Percentiles rank a stretch among this genome's conserved stretches.
These are phyloP conservation scores for Drosophila orosa DNA, from an alignment of 1,140 invertebrate genomes.

Conservation along the genomic window DNA sequence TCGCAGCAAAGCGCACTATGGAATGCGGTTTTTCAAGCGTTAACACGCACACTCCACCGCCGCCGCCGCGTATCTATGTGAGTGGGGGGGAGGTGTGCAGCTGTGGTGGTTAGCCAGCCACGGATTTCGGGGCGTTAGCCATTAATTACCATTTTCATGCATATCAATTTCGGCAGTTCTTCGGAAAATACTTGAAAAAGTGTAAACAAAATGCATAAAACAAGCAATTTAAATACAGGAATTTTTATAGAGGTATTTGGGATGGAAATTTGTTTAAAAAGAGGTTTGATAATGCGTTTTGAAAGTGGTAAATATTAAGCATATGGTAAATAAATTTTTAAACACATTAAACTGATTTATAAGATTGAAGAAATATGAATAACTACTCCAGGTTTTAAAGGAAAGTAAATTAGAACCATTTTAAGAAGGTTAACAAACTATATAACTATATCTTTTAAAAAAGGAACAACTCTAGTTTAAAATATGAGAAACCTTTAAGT, in stretches of 20 bases:
- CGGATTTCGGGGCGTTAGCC: conserved; percentile 10
- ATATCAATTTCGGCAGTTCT: conserved; percentile 5
- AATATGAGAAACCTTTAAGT: not conserved
- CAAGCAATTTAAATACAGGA: not conserved
- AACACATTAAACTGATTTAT: not conserved
- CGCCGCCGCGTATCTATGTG: conserved; percentile 1
- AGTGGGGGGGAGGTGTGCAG: conserved; percentile 1
- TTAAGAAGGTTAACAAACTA: not conserved
- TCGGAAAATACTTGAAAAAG: not conserved
- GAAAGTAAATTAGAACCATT: not conserved
- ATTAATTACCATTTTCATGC: not conserved
- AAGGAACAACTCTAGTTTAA: not conserved
- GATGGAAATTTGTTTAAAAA: not conserved
- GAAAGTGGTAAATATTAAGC: not conserved
- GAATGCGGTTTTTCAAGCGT: conserved; percentile 79
- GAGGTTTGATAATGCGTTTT: too few species aligned
- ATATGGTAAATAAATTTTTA: not conserved
- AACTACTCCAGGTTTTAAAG: not conserved
- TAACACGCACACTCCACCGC: conserved; percentile 48
- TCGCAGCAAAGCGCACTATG: conserved; percentile 67
- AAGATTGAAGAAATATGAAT: not conserved
- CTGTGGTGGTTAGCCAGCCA: conserved; percentile 5
- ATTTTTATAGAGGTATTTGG: not conserved
- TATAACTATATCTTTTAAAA: not conserved
- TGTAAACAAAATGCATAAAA: not conserved